Percentiles rank a stretch among this genome's conserved stretches.
Conservation (phyloP, 2,797 vertebrate species). For the Rhodeus uyekii region DNA sequence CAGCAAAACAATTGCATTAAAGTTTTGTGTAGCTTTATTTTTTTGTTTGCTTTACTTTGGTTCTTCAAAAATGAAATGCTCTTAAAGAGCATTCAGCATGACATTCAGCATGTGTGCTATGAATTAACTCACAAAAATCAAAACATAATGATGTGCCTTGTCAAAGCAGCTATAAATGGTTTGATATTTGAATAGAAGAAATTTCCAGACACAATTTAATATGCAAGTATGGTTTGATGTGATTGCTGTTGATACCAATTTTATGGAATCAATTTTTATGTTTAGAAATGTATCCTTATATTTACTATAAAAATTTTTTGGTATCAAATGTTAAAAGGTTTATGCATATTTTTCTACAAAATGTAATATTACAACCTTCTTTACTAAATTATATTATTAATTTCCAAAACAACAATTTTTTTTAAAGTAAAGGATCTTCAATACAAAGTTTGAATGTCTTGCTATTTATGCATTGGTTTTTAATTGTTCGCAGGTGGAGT, state of each 20-base stretch:
- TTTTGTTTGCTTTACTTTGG: no score
- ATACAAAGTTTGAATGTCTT: background rate
- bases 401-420: background rate
- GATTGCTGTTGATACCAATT: no score
- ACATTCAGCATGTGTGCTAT: background rate
- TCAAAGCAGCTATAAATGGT: background rate
- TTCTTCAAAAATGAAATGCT: background rate
- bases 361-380: background rate
- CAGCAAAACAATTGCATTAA: background rate
- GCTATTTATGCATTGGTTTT: background rate
- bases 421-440: background rate
- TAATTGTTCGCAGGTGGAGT: slow-evolving; percentile 85
- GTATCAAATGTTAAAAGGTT: background rate
- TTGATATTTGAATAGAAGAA: background rate
- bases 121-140: background rate
- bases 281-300: no score
- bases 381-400: background rate
- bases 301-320: background rate
- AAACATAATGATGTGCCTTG: background rate
- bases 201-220: background rate
- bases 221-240: background rate
- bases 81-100: background rate
- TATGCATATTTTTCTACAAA: background rate
- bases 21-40: background rate
- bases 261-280: no score